Percentiles rank a stretch among this genome's conserved stretches.
phyloP scores from a whole-genome alignment of 2,113 vertebrate species.

The Telmatochromis bifrenatus region DNA sequence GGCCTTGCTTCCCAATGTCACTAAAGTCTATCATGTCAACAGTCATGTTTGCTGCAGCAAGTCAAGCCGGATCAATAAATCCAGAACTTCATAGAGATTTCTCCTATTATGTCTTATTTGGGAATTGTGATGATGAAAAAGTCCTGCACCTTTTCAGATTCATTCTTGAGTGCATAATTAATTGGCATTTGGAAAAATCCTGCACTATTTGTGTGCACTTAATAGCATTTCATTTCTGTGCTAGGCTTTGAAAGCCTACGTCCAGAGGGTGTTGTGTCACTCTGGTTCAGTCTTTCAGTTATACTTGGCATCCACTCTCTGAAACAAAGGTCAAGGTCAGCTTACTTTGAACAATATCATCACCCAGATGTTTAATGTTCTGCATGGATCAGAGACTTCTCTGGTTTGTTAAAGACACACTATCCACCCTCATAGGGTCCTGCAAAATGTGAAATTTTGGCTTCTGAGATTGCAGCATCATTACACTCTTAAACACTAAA shows the following conservation, averaged over 20 bases:
- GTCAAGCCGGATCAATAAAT: neutral
- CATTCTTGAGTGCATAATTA: neutral
- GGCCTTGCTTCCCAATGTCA: constrained; percentile 41
- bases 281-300: neutral
- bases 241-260: neutral
- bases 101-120: neutral
- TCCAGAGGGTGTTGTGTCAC: neutral
- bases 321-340: neutral
- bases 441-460: neutral
- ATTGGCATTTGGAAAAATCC: neutral
- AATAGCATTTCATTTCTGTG: neutral
- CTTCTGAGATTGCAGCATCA: neutral
- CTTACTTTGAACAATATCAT: neutral
- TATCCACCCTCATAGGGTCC: neutral
- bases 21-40: constrained; percentile 9
- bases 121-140: neutral
- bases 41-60: neutral
- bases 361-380: neutral
- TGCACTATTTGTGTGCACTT: neutral
- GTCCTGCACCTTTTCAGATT: neutral
- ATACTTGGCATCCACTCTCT: neutral
- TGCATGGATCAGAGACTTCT: neutral
- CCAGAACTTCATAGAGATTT: neutral
- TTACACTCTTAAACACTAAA: neutral
- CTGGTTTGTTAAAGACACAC: neutral